Evolutionary conservation across 2,797 vertebrate species (phyloP), one percentile per base, ranked within the genome.

Genomic region (Sebastes trivittatus): DNA sequence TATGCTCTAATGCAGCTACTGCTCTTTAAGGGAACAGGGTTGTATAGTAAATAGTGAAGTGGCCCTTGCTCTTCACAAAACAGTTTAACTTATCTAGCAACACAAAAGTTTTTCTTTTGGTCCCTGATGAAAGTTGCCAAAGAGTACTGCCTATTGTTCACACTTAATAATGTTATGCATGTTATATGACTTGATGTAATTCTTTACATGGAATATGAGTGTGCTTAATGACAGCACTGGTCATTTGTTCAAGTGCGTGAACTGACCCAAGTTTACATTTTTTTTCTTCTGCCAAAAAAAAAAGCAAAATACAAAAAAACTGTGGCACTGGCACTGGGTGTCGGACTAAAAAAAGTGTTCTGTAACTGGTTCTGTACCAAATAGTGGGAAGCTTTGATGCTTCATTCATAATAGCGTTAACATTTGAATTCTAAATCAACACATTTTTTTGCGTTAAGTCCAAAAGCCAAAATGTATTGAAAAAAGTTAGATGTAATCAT

Each of bases 121-220:
- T 52, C 18, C 18, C 10, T 46, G 6, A 62, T 29, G 6, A 18
- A 34, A 32, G 59, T n/a, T 61, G 18, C 9, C 9, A 13, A 7
- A 0, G 3, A 18, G 2, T 11, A 3, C 18, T 34, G 3, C 7
- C 11, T 16, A 1, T 7, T 60, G 23, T 54, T 29, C 5, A 4
- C 9, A 62, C 4, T 0, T 13, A 10, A 34, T 18, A 55, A 55
- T 22, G 16, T 7, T 0, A 18, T 10, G 8, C 27, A 49, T 70
- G 58, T 10, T 52, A 27, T 11, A 42, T 59, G 22, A 29, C n/a
- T 8, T 18, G 3, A 1, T 52, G 18, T 32, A 27, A 7, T 36
- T 11, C 9, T 49, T 76, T n/a, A 10, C 27, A 0, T 30, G 27
- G 58, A 30, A 30, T 30, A 60, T 20, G 52, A 55, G n/a, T 42